phyloP scores from a whole-genome alignment of 2,113 vertebrate genomes.

The Copsychus sechellarum region DNA sequence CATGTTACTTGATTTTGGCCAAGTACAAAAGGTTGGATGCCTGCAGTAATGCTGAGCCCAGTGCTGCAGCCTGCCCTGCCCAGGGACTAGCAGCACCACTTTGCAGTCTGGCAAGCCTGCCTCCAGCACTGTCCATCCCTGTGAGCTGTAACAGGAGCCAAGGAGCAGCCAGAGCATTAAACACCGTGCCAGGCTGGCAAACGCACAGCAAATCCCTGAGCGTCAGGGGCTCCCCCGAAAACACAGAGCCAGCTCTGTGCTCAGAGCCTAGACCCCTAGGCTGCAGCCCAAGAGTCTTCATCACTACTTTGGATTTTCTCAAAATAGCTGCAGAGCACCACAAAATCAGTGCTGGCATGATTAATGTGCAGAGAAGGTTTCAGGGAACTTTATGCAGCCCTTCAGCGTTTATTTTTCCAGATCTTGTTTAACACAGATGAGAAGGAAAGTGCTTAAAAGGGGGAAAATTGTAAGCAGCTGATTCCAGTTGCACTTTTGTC shows the following conservation, averaged over 20 bases:
- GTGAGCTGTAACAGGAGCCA: background rate
- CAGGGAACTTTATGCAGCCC: background rate
- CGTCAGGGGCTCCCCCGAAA: background rate
- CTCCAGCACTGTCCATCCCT: accelerated
- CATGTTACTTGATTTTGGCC: background rate
- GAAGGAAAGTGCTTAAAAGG: constrained; percentile 6
- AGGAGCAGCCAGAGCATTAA: background rate
- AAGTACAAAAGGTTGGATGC: background rate
- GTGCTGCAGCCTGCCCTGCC: background rate
- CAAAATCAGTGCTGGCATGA: background rate
- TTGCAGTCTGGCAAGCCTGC: background rate
- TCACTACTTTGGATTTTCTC: background rate
- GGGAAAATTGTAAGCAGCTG: background rate
- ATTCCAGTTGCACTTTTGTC: constrained; percentile 19
- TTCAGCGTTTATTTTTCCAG: constrained; percentile 1
- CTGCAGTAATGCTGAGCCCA: background rate
- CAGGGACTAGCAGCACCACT: background rate
- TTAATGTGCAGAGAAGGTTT: background rate
- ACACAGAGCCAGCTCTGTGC: constrained; percentile 13
- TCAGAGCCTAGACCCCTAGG: background rate
- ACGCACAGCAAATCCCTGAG: background rate
- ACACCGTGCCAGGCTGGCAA: background rate
- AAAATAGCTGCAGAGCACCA: background rate
- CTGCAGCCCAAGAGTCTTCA: background rate
- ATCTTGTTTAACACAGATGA: background rate